Conservation (phyloP, 2,113 vertebrate species). For the Ciconia stormi region DNA sequence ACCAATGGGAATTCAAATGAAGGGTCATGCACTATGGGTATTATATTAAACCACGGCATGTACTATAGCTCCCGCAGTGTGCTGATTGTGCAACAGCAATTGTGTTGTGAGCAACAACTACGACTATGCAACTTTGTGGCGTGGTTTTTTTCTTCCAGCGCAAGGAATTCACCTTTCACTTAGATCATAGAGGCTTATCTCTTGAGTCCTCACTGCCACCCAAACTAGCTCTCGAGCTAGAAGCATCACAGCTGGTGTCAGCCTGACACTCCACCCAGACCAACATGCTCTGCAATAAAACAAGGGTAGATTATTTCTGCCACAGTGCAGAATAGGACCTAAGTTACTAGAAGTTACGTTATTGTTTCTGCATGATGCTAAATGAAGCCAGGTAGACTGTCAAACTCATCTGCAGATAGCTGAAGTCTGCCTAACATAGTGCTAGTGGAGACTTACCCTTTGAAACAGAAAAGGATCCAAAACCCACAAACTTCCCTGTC, state of each 20-base stretch:
- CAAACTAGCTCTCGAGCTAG: not conserved
- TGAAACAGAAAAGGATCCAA: not conserved
- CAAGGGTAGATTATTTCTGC: not conserved
- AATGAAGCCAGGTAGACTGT: not conserved
- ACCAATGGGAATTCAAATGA: not conserved
- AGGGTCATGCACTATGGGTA: not conserved
- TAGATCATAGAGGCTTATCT: not conserved
- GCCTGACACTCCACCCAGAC: not conserved
- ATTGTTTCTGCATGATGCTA: not conserved
- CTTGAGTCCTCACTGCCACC: not conserved
- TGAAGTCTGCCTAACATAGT: not conserved
- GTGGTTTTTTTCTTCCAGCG: accelerated
- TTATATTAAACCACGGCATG: not conserved
- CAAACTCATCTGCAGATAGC: not conserved
- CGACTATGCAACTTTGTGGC: not conserved
- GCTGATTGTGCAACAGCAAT: not conserved
- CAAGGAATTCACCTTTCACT: not conserved
- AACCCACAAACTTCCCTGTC: not conserved
- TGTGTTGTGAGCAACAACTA: not conserved
- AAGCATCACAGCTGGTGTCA: not conserved
- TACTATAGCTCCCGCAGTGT: not conserved
- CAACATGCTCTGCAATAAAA: not conserved
- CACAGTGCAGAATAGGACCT: not conserved
- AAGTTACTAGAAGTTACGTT: accelerated
- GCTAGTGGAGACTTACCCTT: not conserved